Conservation (phyloP, 2,113 vertebrate species). For the Phoenicopterus ruber region DNA sequence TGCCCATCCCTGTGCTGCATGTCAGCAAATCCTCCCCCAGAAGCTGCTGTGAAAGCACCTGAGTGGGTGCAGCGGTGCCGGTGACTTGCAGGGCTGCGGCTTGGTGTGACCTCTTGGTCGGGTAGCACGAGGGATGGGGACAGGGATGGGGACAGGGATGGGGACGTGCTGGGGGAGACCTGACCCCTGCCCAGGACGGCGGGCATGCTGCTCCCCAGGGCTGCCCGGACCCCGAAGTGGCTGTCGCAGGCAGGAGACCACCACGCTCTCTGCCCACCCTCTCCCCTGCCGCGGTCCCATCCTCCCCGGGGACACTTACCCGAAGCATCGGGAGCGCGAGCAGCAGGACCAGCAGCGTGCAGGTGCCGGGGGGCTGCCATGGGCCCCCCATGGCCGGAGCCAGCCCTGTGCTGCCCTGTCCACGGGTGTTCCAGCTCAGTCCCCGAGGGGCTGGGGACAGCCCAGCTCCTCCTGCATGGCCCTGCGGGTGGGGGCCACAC, state of each 20-base stretch:
- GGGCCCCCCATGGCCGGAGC: neutral
- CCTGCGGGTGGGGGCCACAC: fast-evolving
- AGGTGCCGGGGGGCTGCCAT: neutral
- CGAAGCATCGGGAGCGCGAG: fast-evolving
- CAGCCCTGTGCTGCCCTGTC: neutral
- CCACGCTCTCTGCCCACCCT: neutral
- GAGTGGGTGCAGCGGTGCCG: neutral
- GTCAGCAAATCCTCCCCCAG: neutral
- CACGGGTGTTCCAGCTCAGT: neutral
- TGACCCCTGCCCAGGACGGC: neutral
- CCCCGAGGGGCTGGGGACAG: neutral
- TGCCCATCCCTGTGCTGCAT: fast-evolving
- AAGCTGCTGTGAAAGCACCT: neutral
- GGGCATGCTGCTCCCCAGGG: too few species aligned
- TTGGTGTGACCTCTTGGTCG: neutral
- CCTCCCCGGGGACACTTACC: neutral
- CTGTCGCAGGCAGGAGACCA: neutral
- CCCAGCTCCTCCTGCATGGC: neutral
- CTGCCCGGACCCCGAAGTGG: fast-evolving
- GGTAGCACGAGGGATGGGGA: neutral
- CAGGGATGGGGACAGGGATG: neutral
- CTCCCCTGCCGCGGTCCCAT: neutral
- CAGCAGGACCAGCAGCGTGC: neutral
- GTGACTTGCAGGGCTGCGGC: neutral
- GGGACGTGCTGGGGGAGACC: neutral